These are phyloP conservation scores for Drosophila borealis DNA, from an alignment of 2,888 invertebrate genomes.

Conservation along the genomic window DNA sequence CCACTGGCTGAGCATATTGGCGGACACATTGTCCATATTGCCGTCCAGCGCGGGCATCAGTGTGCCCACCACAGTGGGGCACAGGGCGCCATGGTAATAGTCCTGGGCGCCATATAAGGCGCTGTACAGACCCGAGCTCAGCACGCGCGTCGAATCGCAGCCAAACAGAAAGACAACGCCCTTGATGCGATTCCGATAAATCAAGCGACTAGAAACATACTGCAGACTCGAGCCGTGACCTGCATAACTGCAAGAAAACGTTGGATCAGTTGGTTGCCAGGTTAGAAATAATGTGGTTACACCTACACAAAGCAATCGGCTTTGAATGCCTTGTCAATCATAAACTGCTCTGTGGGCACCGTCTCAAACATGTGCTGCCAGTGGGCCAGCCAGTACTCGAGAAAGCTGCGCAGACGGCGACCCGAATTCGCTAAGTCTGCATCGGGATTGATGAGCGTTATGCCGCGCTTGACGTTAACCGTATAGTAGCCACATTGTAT, in stretches of 20 bases:
- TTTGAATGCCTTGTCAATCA: constrained; percentile 85
- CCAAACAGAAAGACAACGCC: constrained; percentile 89
- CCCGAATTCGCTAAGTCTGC: constrained; percentile 85
- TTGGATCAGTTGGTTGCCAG: constrained; percentile 22
- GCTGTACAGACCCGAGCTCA: constrained; percentile 84
- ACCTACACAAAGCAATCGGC: constrained; percentile 88
- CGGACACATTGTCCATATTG: constrained; percentile 85
- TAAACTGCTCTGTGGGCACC: constrained; percentile 86
- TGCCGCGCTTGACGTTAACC: constrained; percentile 71
- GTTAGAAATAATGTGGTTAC: background rate
- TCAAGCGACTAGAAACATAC: constrained; percentile 86
- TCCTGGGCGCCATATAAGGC: constrained; percentile 85
- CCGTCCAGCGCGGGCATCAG: constrained; percentile 86
- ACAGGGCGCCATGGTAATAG: constrained; percentile 84
- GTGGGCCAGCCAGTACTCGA: constrained; percentile 85
- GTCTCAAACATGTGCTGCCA: constrained; percentile 85
- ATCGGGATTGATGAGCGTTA: constrained; percentile 83
- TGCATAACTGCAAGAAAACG: constrained; percentile 86
- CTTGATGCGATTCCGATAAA: constrained; percentile 86
- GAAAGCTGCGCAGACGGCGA: constrained; percentile 85
- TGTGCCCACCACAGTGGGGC: constrained; percentile 86
- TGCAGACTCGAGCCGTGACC: constrained; percentile 90
- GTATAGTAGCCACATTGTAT: constrained; percentile 81
- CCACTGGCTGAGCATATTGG: constrained; percentile 86
- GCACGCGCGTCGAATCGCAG: constrained; percentile 86